Evolutionary conservation across 2,797 vertebrate genomes (phyloP).

Genomic region (Neostethus bicornis): DNA sequence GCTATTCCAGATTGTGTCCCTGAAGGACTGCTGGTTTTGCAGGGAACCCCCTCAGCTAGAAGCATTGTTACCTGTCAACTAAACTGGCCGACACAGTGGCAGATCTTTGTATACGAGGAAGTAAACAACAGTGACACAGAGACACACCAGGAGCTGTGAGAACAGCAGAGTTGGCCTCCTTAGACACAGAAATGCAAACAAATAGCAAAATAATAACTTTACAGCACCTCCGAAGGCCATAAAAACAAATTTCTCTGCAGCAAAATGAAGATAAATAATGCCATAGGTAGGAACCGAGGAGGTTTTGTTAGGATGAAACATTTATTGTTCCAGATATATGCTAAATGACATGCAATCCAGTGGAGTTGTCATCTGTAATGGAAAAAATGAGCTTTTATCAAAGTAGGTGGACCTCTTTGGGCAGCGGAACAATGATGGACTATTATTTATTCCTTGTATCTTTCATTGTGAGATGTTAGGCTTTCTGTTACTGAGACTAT

Average conservation of each 20-base stretch:
- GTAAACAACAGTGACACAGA: constrained; percentile 69
- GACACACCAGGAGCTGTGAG: constrained; percentile 50
- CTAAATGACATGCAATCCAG: constrained; percentile 65
- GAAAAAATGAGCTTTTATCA: constrained; percentile 60
- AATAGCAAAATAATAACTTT: constrained; percentile 42
- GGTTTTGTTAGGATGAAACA: constrained; percentile 36
- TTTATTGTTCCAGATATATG: constrained; percentile 60
- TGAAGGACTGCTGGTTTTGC: constrained; percentile 62
- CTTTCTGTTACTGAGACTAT: constrained; percentile 41
- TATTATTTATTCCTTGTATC: constrained; percentile 56
- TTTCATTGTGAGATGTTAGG: constrained; percentile 39
- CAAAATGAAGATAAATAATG: constrained; percentile 66
- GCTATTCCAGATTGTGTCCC: constrained; percentile 59
- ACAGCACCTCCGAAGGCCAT: constrained; percentile 37
- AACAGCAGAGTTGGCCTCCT: constrained; percentile 40
- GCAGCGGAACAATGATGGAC: constrained; percentile 40
- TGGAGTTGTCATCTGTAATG: constrained; percentile 60
- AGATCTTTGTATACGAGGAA: constrained; percentile 68
- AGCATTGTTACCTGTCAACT: constrained; percentile 76
- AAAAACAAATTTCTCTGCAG: constrained; percentile 48
- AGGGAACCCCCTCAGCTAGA: constrained; percentile 62
- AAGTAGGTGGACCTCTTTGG: constrained; percentile 40
- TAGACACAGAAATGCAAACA: constrained; percentile 37
- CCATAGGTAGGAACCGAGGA: constrained; percentile 41
- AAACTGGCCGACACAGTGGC: constrained; percentile 57